Conservation (phyloP, 2,797 vertebrate genomes). For the Naso thynnoides region DNA sequence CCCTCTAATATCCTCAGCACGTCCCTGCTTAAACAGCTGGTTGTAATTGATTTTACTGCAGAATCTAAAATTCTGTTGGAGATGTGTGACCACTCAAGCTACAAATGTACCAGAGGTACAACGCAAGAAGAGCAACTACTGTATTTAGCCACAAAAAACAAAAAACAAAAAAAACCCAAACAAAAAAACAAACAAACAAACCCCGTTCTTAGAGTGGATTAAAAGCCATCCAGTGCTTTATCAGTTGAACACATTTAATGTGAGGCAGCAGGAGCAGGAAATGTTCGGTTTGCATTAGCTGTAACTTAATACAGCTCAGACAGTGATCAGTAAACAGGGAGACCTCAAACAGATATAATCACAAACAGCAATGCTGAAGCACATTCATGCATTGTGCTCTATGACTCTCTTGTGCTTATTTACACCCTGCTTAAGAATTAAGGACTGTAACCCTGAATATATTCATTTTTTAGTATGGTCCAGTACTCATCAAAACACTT, state of each 20-base stretch:
- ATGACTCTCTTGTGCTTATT: not conserved
- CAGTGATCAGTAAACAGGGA: not conserved
- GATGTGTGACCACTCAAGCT: not conserved
- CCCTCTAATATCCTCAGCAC: no score
- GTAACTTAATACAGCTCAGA: not conserved
- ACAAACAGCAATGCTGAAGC: not conserved
- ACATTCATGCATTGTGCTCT: not conserved
- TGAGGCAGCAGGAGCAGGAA: not conserved
- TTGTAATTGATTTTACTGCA: constrained; percentile 3
- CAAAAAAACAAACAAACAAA: constrained; percentile 1
- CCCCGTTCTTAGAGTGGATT: not conserved
- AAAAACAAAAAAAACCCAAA: no score
- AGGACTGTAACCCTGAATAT: no score
- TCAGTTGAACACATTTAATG: not conserved
- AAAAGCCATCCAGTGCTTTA: not conserved
- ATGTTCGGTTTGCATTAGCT: not conserved
- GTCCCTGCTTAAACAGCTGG: no score
- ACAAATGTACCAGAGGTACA: not conserved
- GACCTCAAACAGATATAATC: not conserved
- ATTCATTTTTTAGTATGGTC: no score
- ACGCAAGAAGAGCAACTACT: not conserved
- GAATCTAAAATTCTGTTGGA: not conserved
- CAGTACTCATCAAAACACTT: no score
- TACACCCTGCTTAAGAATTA: not conserved
- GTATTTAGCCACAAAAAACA: constrained; percentile 2